Evolutionary conservation across 2,113 vertebrate genomes (phyloP).

Genomic region (Melanotaenia duboulayi): DNA sequence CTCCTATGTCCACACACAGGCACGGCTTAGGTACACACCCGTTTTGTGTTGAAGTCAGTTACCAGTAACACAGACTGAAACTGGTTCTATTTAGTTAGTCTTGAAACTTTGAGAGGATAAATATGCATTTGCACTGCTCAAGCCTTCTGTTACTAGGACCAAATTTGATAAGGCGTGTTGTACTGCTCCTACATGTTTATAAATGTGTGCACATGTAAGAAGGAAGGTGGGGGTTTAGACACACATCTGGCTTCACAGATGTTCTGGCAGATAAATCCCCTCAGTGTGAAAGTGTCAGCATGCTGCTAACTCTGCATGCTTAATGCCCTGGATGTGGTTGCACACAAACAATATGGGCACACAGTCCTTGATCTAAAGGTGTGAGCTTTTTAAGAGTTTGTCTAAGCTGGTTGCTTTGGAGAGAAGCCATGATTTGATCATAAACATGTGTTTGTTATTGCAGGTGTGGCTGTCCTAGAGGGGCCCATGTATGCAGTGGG

Average conservation of each 20-base stretch:
- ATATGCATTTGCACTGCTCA: background rate
- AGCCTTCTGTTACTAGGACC: constrained; percentile 11
- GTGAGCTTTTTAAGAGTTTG: constrained; percentile 5
- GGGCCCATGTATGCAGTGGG: constrained; percentile 98
- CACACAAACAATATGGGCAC: constrained; percentile 21
- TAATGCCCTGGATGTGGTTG: constrained; percentile 22
- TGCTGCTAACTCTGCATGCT: constrained; percentile 42
- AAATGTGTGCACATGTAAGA: constrained; percentile 28
- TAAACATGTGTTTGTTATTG: constrained; percentile 23
- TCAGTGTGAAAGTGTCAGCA: constrained; percentile 40
- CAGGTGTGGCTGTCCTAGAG: constrained; percentile 95
- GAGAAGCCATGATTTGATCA: constrained; percentile 12
- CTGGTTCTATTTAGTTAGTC: background rate
- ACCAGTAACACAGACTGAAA: background rate
- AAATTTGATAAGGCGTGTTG: background rate
- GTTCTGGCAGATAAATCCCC: constrained; percentile 61
- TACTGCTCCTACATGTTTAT: constrained; percentile 31
- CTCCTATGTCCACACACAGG: constrained; percentile 97
- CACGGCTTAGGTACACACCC: constrained; percentile 90
- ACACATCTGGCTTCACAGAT: constrained; percentile 72
- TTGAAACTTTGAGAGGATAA: too few relatives aligned
- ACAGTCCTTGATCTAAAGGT: constrained; percentile 7
- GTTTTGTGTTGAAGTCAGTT: background rate
- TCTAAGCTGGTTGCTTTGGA: constrained; percentile 18
- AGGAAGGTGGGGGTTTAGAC: constrained; percentile 19